Evolutionary conservation across 2,888 invertebrate species (phyloP).

Genomic region (Caenorhabditis sulstoni): DNA sequence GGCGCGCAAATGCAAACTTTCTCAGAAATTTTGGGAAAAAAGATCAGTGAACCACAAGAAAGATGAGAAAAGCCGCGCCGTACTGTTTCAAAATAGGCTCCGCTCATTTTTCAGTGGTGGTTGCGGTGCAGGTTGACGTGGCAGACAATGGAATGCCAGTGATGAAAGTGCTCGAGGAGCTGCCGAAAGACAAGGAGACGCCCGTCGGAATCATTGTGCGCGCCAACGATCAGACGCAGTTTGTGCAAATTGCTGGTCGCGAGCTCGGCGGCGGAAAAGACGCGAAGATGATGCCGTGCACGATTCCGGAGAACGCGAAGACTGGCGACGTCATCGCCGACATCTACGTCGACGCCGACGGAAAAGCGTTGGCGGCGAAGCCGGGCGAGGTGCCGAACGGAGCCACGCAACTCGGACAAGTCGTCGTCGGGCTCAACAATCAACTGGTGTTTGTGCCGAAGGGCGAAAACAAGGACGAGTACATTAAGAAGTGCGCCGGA

Average conservation of each 20-base stretch:
- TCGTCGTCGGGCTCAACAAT: slow-evolving; percentile 46
- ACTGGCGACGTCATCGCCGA: slow-evolving; percentile 47
- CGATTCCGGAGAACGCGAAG: slow-evolving; percentile 50
- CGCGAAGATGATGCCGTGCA: slow-evolving; percentile 49
- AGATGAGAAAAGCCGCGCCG: too few relatives aligned
- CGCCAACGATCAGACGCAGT: slow-evolving; percentile 30
- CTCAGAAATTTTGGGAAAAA: too few relatives aligned
- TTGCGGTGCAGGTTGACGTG: slow-evolving; percentile 44
- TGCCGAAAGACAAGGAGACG: slow-evolving; percentile 50
- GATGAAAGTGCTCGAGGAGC: slow-evolving; percentile 45
- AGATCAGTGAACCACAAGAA: too few relatives aligned
- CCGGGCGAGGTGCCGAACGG: slow-evolving; percentile 45
- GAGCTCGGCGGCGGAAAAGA: slow-evolving; percentile 53
- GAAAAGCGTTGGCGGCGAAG: slow-evolving; percentile 46
- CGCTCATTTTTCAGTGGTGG: slow-evolving; percentile 42
- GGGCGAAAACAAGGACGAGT: slow-evolving; percentile 43
- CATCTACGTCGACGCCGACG: slow-evolving; percentile 35
- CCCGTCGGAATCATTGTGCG: slow-evolving; percentile 48
- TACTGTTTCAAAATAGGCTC: too few relatives aligned
- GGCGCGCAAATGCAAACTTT: too few relatives aligned
- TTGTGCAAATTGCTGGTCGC: slow-evolving; percentile 51
- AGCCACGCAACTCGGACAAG: slow-evolving; percentile 36
- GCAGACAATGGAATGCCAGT: slow-evolving; percentile 59
- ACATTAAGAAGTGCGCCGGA: slow-evolving; percentile 27
- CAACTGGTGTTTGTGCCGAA: slow-evolving; percentile 53